phyloP scores from a whole-genome alignment of 2,113 vertebrate species.

The Lepus europaeus region DNA sequence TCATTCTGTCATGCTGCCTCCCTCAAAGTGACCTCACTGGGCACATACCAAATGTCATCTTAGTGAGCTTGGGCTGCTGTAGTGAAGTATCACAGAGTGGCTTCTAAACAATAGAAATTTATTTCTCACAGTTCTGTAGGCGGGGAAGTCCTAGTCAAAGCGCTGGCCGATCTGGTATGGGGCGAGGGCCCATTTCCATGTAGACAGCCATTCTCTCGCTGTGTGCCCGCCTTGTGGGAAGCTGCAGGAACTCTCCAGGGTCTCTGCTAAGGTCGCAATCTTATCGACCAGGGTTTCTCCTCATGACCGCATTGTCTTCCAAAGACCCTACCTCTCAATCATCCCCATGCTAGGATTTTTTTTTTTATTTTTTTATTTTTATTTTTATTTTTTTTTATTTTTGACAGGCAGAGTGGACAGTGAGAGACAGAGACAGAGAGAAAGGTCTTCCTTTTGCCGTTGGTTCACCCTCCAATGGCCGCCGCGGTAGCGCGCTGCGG shows the following conservation, averaged over 20 bases:
- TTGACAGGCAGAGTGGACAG: too few relatives aligned
- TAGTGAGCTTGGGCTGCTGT: neutral
- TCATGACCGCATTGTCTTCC: neutral
- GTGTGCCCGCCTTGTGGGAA: neutral
- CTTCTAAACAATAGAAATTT: neutral
- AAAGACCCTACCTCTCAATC: neutral
- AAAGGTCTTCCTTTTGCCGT: too few relatives aligned
- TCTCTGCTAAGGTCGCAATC: neutral
- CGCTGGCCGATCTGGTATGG: neutral
- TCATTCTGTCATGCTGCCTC: neutral
- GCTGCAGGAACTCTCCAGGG: neutral
- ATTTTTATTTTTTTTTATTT: too few relatives aligned
- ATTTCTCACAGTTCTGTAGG: neutral
- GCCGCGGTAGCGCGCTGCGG: too few relatives aligned
- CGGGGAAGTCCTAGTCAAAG: neutral
- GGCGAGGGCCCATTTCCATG: neutral
- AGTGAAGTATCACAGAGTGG: neutral
- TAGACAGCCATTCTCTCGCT: neutral
- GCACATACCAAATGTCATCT: neutral
- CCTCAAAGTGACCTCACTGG: neutral
- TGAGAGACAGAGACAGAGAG: too few relatives aligned
- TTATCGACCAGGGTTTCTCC: neutral
- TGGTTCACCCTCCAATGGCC: too few relatives aligned
- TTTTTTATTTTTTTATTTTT: too few relatives aligned
- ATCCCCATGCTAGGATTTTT: neutral